phyloP scores from a whole-genome alignment of 2,113 vertebrate genomes.

The Tragulus kanchil region DNA sequence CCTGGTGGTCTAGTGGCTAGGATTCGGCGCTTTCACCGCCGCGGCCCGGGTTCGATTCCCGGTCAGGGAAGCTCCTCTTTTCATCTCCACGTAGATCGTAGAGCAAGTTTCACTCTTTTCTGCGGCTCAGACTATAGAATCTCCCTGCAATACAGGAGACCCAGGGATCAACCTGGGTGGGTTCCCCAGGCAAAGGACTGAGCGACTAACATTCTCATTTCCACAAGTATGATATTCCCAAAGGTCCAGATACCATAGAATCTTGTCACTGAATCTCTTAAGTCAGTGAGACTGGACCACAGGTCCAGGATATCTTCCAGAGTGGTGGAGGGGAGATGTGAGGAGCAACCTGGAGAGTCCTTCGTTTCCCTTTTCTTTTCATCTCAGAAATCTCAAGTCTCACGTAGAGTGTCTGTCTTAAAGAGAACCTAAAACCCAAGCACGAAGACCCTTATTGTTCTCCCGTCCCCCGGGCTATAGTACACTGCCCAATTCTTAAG shows the following conservation, averaged over 20 bases:
- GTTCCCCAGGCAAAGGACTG: no score
- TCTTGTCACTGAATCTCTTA: not conserved
- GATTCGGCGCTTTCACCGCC: not conserved
- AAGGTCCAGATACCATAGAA: not conserved
- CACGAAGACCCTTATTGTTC: not conserved
- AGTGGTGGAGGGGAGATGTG: not conserved
- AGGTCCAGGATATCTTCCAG: not conserved
- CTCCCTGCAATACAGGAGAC: not conserved
- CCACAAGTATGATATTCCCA: not conserved
- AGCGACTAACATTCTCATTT: not conserved
- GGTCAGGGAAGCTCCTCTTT: not conserved
- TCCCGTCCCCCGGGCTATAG: no score
- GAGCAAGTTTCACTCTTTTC: not conserved
- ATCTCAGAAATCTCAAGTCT: not conserved
- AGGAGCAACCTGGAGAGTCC: not conserved
- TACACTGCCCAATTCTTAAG: no score
- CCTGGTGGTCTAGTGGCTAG: not conserved
- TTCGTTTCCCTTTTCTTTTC: not conserved
- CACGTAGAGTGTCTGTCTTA: not conserved
- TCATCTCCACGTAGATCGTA: not conserved
- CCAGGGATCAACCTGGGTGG: no score
- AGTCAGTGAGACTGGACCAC: not conserved
- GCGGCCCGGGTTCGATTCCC: not conserved
- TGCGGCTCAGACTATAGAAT: not conserved
- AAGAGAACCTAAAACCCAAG: not conserved